Conservation (phyloP, 2,888 invertebrate species). For the Rhaphigaster nebulosa region DNA sequence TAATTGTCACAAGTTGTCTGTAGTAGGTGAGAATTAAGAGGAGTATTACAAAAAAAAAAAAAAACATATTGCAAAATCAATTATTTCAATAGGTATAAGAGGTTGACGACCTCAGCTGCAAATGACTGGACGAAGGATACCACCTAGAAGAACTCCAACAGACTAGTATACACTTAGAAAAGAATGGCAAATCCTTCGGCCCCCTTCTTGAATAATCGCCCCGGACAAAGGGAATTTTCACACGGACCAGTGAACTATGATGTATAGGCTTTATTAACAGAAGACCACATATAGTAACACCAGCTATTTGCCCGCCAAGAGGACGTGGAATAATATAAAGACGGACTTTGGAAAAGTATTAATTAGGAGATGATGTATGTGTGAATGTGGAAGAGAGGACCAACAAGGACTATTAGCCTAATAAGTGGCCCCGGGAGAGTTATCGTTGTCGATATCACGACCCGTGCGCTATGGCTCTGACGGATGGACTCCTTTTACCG, state of each 20-base stretch:
- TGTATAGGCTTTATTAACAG: neutral
- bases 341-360: conserved; percentile 48
- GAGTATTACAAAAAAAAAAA: no score
- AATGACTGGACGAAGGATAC: no score
- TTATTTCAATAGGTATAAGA: no score
- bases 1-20: no score
- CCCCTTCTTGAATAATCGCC: neutral
- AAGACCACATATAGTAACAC: conserved; percentile 7
- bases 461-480: neutral
- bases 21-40: no score
- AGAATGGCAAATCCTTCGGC: neutral
- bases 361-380: conserved; percentile 54
- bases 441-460: conserved; percentile 20
- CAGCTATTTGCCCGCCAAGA: conserved; percentile 15
- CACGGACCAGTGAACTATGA: neutral
- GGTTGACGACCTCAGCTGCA: neutral
- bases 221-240: neutral
- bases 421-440: conserved; percentile 43
- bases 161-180: neutral
- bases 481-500: neutral
- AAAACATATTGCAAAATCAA: no score
- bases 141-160: neutral
- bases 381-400: conserved; percentile 50
- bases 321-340: conserved; percentile 43
- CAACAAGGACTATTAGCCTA: conserved; percentile 53